phyloP scores from a whole-genome alignment of 2,888 invertebrate genomes.

The Nasonovia ribisnigri region DNA sequence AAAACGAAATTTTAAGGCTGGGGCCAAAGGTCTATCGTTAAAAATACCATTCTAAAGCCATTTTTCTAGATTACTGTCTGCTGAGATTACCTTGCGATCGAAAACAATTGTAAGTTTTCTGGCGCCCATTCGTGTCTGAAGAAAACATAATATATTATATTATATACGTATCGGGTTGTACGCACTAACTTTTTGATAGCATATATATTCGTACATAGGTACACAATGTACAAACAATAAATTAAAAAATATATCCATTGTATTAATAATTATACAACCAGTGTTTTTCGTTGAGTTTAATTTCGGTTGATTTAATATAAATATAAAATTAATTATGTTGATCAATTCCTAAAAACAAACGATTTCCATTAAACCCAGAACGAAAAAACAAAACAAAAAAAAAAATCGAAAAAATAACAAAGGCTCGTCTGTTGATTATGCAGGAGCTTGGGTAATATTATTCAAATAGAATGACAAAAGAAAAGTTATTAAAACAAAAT shows the following conservation, averaged over 20 bases:
- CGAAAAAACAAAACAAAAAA: neutral
- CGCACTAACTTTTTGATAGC: neutral
- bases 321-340: slow-evolving; percentile 34
- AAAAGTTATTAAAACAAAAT: slow-evolving; percentile 53
- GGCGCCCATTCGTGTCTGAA: slow-evolving; percentile 9
- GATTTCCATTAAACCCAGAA: neutral
- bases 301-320: slow-evolving; percentile 22
- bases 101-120: slow-evolving; percentile 45
- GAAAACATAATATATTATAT: neutral
- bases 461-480: slow-evolving; percentile 55
- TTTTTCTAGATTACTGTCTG: slow-evolving; percentile 50
- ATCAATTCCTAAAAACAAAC: neutral
- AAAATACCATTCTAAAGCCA: neutral
- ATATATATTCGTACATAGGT: neutral
- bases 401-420: slow-evolving; percentile 35
- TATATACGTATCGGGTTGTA: neutral
- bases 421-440: slow-evolving; percentile 22
- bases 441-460: slow-evolving; percentile 1
- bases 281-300: neutral
- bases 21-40: neutral
- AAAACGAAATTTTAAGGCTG: slow-evolving; percentile 9
- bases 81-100: slow-evolving; percentile 31
- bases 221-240: neutral
- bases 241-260: neutral
- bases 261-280: neutral